phyloP scores from a whole-genome alignment of 2,888 invertebrate genomes.

The Ischnus inquisitorius region DNA sequence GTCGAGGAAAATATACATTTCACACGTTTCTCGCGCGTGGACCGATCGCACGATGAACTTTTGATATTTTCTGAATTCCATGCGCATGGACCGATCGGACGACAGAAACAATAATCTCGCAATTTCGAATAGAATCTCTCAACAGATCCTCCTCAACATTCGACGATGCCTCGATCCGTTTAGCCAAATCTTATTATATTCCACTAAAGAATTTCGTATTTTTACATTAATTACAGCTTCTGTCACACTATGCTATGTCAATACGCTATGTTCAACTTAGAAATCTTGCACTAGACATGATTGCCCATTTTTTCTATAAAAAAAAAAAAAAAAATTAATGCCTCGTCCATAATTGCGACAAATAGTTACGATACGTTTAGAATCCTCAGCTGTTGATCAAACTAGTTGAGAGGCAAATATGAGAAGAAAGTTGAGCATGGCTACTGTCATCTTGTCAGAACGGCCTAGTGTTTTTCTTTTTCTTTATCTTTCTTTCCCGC shows the following conservation, averaged over 20 bases:
- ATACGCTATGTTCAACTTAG: constrained; percentile 77
- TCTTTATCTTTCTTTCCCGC: too few relatives aligned
- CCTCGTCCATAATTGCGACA: constrained; percentile 37
- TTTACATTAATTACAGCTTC: constrained; percentile 67
- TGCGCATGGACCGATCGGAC: too few relatives aligned
- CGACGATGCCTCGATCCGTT: not conserved
- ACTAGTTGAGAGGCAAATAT: constrained; percentile 37
- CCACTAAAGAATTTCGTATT: constrained; percentile 35
- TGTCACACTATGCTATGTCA: constrained; percentile 76
- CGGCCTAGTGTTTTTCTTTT: constrained; percentile 78
- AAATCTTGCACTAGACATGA: constrained; percentile 64
- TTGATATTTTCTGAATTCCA: too few relatives aligned
- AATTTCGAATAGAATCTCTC: too few relatives aligned
- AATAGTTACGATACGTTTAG: constrained; percentile 28
- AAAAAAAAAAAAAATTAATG: constrained; percentile 31
- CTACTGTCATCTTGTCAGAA: constrained; percentile 73
- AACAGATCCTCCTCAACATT: constrained; percentile 19
- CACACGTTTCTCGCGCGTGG: too few relatives aligned
- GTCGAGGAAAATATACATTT: too few relatives aligned
- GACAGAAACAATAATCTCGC: not conserved
- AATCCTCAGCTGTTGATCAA: not conserved
- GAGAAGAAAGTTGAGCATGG: constrained; percentile 75
- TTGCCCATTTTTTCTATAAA: constrained; percentile 31
- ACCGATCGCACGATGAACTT: too few relatives aligned
- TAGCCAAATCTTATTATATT: not conserved